phyloP scores from a whole-genome alignment of 2,797 vertebrate species.

The Pantherophis vulpinus region DNA sequence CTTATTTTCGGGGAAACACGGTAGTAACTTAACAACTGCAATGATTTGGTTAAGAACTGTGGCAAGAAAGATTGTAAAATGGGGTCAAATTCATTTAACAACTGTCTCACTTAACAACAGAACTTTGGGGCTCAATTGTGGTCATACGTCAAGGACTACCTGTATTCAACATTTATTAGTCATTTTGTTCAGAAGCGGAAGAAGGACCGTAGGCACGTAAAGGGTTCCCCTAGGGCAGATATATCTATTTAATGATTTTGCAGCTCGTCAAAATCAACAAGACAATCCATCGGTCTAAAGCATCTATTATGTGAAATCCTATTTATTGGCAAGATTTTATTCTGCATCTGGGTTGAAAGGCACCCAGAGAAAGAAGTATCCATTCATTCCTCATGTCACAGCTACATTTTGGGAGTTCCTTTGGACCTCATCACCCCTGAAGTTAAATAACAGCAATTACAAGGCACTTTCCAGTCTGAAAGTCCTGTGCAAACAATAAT shows the following conservation, averaged over 20 bases:
- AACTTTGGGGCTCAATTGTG: background rate
- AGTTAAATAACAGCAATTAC: background rate
- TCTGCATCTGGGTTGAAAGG: background rate
- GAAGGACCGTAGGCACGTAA: background rate
- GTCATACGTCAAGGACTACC: background rate
- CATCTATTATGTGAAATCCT: background rate
- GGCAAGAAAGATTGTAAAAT: no score
- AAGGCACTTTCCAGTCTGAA: conserved; percentile 31
- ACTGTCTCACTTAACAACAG: background rate
- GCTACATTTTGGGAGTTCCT: background rate
- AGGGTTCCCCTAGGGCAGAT: background rate
- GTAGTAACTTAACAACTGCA: background rate
- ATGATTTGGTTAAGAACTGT: background rate
- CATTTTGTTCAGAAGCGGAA: background rate
- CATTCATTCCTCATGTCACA: background rate
- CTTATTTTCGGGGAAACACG: no score
- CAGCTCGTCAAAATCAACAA: background rate
- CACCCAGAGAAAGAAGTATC: background rate
- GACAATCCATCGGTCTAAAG: background rate
- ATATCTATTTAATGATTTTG: background rate
- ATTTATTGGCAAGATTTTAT: background rate
- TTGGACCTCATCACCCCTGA: background rate
- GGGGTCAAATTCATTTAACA: background rate
- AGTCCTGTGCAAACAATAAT: conserved; percentile 39
- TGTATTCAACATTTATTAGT: background rate